phyloP scores from a whole-genome alignment of 2,888 invertebrate genomes.

The Scaptomyza caliginosa region DNA sequence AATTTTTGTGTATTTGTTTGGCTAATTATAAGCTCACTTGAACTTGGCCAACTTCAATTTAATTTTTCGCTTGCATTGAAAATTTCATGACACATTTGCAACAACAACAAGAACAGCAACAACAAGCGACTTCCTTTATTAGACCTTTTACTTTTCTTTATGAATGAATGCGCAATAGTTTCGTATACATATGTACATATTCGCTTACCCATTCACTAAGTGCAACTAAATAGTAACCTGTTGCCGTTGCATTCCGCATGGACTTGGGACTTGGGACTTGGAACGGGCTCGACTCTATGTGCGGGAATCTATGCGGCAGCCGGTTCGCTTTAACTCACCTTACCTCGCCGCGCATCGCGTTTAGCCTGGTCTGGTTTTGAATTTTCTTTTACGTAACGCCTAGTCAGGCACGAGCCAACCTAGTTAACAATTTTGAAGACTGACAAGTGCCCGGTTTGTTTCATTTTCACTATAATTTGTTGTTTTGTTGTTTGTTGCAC shows the following conservation, averaged over 20 bases:
- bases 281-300: neutral
- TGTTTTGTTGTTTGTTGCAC: conserved; percentile 27
- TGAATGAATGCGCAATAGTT: conserved; percentile 64
- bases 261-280: conserved; percentile 24
- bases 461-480: conserved; percentile 54
- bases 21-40: conserved; percentile 32
- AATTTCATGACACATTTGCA: conserved; percentile 45
- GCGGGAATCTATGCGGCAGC: conserved; percentile 32
- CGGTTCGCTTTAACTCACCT: conserved; percentile 24
- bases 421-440: conserved; percentile 46
- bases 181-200: conserved; percentile 24
- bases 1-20: conserved; percentile 5
- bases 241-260: conserved; percentile 52
- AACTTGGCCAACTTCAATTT: conserved; percentile 54
- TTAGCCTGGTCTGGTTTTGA: conserved; percentile 37
- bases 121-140: conserved; percentile 60
- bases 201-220: conserved; percentile 29
- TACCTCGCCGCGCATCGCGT: conserved; percentile 19
- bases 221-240: conserved; percentile 32
- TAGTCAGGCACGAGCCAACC: conserved; percentile 65
- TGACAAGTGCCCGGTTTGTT: conserved; percentile 28
- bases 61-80: conserved; percentile 3
- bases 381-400: conserved; percentile 71
- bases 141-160: conserved; percentile 57
- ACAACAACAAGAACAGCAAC: neutral